These are phyloP conservation scores for Pyrrhosoma nymphula DNA, from an alignment of 2,888 invertebrate species.

Conservation along the genomic window DNA sequence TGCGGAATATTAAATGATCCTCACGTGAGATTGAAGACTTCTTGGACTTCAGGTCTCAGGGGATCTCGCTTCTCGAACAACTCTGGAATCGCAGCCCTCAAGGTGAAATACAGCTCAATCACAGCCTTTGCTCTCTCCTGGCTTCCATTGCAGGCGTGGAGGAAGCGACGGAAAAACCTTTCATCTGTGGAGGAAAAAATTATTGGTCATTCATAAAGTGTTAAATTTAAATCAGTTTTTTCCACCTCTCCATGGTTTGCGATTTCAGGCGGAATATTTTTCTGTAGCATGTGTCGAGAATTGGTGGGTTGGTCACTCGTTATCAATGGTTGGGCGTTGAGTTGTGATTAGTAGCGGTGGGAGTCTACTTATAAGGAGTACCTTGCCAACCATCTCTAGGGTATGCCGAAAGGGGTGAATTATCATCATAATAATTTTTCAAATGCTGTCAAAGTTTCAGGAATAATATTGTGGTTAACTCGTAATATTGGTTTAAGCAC, in stretches of 20 bases:
- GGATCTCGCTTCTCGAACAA: slow-evolving; percentile 83
- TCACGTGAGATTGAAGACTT: slow-evolving; percentile 66
- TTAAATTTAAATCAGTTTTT: background rate
- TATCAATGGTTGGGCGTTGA: too few relatives aligned
- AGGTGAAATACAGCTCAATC: slow-evolving; percentile 80
- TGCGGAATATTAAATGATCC: background rate
- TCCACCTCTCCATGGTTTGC: background rate
- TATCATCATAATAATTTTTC: background rate
- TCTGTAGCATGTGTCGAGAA: too few relatives aligned
- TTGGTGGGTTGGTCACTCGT: too few relatives aligned
- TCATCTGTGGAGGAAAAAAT: slow-evolving; percentile 76
- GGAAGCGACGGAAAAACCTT: slow-evolving; percentile 83
- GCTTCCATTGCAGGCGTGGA: slow-evolving; percentile 81
- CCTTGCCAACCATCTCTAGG: background rate
- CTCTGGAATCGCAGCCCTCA: slow-evolving; percentile 81
- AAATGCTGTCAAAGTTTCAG: background rate
- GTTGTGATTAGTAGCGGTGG: too few relatives aligned
- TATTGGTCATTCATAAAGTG: background rate
- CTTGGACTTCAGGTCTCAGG: background rate
- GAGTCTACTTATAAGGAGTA: background rate
- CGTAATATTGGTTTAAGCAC: too few relatives aligned
- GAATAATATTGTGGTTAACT: too few relatives aligned
- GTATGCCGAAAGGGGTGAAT: background rate
- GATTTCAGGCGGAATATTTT: too few relatives aligned
- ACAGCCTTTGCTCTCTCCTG: slow-evolving; percentile 78